phyloP scores from a whole-genome alignment of 2,888 invertebrate genomes.

The Dynastes maya region DNA sequence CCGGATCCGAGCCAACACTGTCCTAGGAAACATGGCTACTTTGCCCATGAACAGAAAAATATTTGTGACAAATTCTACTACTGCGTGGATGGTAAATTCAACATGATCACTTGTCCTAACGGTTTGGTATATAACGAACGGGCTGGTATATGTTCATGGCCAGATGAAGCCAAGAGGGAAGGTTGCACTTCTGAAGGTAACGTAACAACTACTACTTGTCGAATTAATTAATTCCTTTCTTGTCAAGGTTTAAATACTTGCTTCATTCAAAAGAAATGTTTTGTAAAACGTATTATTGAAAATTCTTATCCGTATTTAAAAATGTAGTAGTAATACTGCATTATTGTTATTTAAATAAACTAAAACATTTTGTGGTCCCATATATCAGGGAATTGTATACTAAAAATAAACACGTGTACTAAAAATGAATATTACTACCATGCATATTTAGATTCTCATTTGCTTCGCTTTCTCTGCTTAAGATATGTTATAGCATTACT shows the following conservation, averaged over 20 bases:
- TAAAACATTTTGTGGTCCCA: too few species aligned
- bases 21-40: conserved; percentile 89
- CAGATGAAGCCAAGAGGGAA: conserved; percentile 91
- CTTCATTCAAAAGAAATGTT: background rate
- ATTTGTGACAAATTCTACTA: conserved; percentile 91
- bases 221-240: conserved; percentile 12
- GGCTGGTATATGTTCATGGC: conserved; percentile 93
- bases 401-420: too few species aligned
- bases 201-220: conserved; percentile 39
- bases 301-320: too few species aligned
- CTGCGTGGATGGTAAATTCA: conserved; percentile 91
- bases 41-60: conserved; percentile 84
- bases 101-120: conserved; percentile 90
- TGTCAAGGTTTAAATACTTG: conserved; percentile 12
- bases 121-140: conserved; percentile 91
- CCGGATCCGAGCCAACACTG: conserved; percentile 84
- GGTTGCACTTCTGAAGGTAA: conserved; percentile 87
- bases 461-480: too few species aligned
- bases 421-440: too few species aligned
- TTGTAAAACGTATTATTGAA: too few species aligned
- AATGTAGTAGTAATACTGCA: too few species aligned
- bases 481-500: too few species aligned
- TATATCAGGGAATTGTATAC: too few species aligned
- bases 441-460: too few species aligned
- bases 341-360: too few species aligned